Evolutionary conservation across 2,113 vertebrate genomes (phyloP).

Genomic region (Crotalus viridis): DNA sequence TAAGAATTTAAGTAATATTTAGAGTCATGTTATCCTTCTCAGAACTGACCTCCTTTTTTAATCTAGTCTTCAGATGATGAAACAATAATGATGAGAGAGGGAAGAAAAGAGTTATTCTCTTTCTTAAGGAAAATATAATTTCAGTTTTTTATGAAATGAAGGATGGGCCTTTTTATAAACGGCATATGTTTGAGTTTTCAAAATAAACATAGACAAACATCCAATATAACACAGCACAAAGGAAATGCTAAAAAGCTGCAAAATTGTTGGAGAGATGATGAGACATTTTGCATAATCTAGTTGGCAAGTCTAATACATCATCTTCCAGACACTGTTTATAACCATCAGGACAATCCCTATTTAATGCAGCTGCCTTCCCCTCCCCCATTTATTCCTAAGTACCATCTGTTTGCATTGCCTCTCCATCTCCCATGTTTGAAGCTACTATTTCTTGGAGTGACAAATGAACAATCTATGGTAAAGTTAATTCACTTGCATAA

Average conservation of each 20-base stretch:
- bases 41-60: not conserved
- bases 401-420: slow-evolving; percentile 61
- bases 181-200: not conserved
- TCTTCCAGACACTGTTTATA: slow-evolving; percentile 30
- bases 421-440: slow-evolving; percentile 39
- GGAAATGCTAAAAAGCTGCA: slow-evolving; percentile 17
- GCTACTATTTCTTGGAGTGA: slow-evolving; percentile 58
- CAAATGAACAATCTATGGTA: slow-evolving; percentile 75
- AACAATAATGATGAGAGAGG: not conserved
- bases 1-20: not conserved
- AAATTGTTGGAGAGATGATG: rapidly evolving
- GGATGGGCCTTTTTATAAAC: not conserved
- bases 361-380: slow-evolving; percentile 56
- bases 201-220: not conserved
- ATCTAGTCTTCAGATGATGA: not conserved
- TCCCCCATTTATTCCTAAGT: slow-evolving; percentile 42
- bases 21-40: not conserved
- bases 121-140: not conserved
- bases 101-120: not conserved
- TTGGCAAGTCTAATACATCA: slow-evolving; percentile 44
- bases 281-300: slow-evolving; percentile 22
- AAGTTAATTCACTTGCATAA: slow-evolving; percentile 61
- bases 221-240: not conserved
- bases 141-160: not conserved
- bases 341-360: slow-evolving; percentile 40